Conservation (phyloP, 2,797 vertebrate genomes). For the Eutrigla gurnardus region DNA sequence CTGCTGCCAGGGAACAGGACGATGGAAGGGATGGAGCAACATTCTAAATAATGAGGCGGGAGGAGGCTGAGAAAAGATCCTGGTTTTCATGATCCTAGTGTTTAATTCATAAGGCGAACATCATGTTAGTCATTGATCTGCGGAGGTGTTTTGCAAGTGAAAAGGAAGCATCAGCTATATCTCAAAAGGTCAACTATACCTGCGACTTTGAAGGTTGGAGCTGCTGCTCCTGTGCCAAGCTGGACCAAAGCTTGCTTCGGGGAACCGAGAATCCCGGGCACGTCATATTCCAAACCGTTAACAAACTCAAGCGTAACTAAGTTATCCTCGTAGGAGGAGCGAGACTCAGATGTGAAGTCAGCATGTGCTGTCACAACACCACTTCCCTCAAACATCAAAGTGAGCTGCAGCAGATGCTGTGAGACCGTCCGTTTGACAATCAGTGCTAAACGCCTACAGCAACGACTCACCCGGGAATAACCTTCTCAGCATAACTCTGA, state of each 20-base stretch:
- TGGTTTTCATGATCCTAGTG: neutral
- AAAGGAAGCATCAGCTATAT: slow-evolving; percentile 8
- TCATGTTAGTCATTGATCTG: neutral
- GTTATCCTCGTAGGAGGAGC: slow-evolving; percentile 46
- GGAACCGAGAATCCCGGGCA: slow-evolving; percentile 46
- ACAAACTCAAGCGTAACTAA: slow-evolving; percentile 53
- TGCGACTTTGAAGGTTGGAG: slow-evolving; percentile 46
- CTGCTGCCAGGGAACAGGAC: slow-evolving; percentile 25
- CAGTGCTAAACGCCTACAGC: slow-evolving; percentile 56
- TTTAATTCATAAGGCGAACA: slow-evolving; percentile 23
- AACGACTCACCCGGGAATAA: slow-evolving; percentile 54
- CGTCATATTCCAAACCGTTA: slow-evolving; percentile 55
- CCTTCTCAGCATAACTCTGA: slow-evolving; percentile 53
- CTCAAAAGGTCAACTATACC: slow-evolving; percentile 1
- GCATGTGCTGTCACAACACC: slow-evolving; percentile 70
- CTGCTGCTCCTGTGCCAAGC: slow-evolving; percentile 38
- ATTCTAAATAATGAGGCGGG: slow-evolving; percentile 33
- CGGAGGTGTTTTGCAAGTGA: slow-evolving; percentile 7
- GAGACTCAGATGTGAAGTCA: slow-evolving; percentile 71
- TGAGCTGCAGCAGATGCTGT: slow-evolving; percentile 42
- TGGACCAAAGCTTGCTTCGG: slow-evolving; percentile 41
- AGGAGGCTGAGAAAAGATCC: slow-evolving; percentile 25
- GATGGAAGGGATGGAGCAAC: slow-evolving; percentile 1
- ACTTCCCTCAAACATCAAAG: slow-evolving; percentile 71
- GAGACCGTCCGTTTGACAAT: slow-evolving; percentile 63